These are phyloP conservation scores for Phocoena sinus DNA, from an alignment of 2,113 vertebrate species.

Conservation along the genomic window DNA sequence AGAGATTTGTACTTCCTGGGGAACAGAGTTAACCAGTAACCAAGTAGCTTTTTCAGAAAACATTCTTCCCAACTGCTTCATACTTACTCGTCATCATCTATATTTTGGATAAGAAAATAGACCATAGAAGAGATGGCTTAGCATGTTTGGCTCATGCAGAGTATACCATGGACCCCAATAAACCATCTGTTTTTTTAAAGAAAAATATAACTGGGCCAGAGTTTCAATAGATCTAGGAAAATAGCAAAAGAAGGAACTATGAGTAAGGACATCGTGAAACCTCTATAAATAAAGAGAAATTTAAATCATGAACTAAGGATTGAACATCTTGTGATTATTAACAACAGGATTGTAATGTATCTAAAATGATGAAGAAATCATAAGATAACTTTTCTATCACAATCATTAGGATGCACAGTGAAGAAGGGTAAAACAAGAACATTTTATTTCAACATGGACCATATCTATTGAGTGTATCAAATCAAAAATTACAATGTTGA, in stretches of 20 bases:
- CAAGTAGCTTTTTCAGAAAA: not conserved
- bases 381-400: not conserved
- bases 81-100: not conserved
- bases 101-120: not conserved
- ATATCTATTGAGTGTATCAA: not conserved
- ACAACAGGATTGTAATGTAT: not conserved
- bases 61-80: not conserved
- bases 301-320: not conserved
- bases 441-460: not conserved
- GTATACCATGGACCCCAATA: not conserved
- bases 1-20: not conserved
- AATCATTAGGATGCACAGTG: not conserved
- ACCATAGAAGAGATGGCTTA: not conserved
- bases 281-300: not conserved
- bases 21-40: not conserved
- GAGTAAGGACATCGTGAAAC: not conserved
- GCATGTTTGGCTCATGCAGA: not conserved
- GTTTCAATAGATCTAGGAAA: not conserved
- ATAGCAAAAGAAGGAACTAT: not conserved
- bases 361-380: not conserved
- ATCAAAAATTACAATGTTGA: not conserved
- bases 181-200: not conserved
- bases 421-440: not conserved
- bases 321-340: not conserved
- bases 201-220: not conserved